Conservation (phyloP, 2,113 vertebrate species). For the Hemichromis elongatus region DNA sequence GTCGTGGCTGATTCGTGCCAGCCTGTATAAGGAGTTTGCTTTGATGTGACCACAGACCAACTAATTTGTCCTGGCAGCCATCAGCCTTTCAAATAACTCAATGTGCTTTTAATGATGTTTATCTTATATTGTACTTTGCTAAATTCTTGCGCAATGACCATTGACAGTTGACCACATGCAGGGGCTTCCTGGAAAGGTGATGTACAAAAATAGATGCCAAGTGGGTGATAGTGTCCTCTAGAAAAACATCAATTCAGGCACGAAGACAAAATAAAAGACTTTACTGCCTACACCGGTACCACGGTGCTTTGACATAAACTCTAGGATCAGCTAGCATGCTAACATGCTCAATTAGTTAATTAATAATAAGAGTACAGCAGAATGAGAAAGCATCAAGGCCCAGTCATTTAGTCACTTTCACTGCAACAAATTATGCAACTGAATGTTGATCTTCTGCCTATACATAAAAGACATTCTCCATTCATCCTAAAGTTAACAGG, state of each 20-base stretch:
- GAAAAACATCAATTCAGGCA: rapidly evolving
- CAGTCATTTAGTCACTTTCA: neutral
- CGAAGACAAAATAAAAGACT: neutral
- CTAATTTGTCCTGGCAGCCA: neutral
- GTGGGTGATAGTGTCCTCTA: neutral
- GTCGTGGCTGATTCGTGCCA: neutral
- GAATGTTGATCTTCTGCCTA: neutral
- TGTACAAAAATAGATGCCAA: neutral
- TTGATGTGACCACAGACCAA: neutral
- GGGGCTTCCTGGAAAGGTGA: neutral
- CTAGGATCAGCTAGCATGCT: neutral
- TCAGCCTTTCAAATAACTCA: neutral
- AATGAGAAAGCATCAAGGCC: neutral
- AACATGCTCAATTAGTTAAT: neutral
- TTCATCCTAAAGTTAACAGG: neutral
- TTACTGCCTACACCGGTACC: neutral
- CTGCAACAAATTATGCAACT: neutral
- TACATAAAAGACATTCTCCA: neutral
- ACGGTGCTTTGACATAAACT: neutral
- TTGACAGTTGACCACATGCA: neutral
- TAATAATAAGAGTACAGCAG: neutral
- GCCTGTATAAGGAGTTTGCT: neutral
- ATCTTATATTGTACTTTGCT: neutral
- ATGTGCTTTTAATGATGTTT: neutral
- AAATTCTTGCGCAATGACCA: neutral